Evolutionary conservation across 2,888 invertebrate genomes (phyloP).

Genomic region (Drosophila maculinotata): DNA sequence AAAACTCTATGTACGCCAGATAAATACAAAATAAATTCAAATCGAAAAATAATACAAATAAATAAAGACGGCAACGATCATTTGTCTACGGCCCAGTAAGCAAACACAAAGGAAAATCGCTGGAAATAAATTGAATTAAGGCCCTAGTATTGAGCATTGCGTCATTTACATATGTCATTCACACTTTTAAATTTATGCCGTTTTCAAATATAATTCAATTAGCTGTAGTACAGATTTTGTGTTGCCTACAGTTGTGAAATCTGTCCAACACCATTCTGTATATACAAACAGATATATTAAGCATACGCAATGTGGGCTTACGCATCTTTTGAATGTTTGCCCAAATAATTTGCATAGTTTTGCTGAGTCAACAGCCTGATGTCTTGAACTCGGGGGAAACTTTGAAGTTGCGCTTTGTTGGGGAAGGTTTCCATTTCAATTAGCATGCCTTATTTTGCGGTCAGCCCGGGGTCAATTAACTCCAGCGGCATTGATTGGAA

Average conservation of each 20-base stretch:
- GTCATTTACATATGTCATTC: constrained; percentile 61
- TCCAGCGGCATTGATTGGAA: constrained; percentile 59
- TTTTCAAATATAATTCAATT: constrained; percentile 30
- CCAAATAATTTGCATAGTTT: constrained; percentile 39
- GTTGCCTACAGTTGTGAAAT: constrained; percentile 38
- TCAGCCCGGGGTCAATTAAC: constrained; percentile 69
- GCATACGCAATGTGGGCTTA: constrained; percentile 40
- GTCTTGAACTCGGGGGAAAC: constrained; percentile 28
- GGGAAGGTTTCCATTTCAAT: constrained; percentile 63
- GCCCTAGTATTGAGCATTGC: constrained; percentile 41
- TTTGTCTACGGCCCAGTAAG: constrained; percentile 40
- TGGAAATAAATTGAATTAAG: constrained; percentile 32
- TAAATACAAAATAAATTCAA: constrained; percentile 37
- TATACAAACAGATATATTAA: constrained; percentile 15
- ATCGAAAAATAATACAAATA: constrained; percentile 24
- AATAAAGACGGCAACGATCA: constrained; percentile 37
- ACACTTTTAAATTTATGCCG: constrained; percentile 15
- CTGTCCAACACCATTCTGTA: constrained; percentile 8
- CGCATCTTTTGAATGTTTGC: constrained; percentile 42
- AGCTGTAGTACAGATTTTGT: background rate
- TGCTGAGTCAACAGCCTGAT: constrained; percentile 27
- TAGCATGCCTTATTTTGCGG: constrained; percentile 65
- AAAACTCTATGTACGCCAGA: constrained; percentile 14
- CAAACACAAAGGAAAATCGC: constrained; percentile 40
- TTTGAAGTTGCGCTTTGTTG: constrained; percentile 41